Evolutionary conservation across 1,140 invertebrate genomes (phyloP), one percentile per base, ranked within the genome.

Genomic region (Patella vulgata): DNA sequence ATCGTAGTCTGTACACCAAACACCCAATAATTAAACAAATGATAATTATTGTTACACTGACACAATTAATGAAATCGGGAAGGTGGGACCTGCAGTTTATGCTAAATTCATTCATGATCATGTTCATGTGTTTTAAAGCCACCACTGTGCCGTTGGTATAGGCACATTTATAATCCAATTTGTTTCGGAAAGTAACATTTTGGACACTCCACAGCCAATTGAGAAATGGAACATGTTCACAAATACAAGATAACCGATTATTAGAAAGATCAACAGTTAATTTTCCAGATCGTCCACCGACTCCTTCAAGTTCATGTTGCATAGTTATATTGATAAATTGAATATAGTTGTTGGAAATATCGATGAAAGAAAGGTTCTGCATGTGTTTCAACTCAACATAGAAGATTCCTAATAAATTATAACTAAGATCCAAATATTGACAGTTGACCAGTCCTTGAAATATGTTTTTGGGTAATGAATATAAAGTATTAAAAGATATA

Each of bases 201-300:
- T n/a, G n/a, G n/a, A n/a, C n/a, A n/a, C n/a, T n/a, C n/a, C 30
- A 21, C 43, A 74, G 59, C 73, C 73, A 75, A 3, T 51, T 36
- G 12, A 75, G 30, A 28, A 70, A 69, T 1, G 56, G 5, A 6
- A 70, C 12, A 25, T 63, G 66, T 28, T 63, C 47, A 56, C 70
- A 75, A 5, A 46, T 63, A 39, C 73, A 75, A 11, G 27, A 9
- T n/a, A 75, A 39, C 2, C 39, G 39, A 44, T 63, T 65, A 25
- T 33, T 39, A 9, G 31, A 52, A 12, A 75, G 17, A 44, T 64
- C 36, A 0, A 72, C 54, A 2, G 6, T 43, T 3, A 74, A 27
- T 2, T 61, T 52, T 12, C 28, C 0, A 31, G 33, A 19, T 1
- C 6, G 25, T 1, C 9, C 8, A 1, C 53, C 14, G 12, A 60